These are phyloP conservation scores for Acanthiza pusilla DNA, from an alignment of 2,797 vertebrate species.

Conservation along the genomic window DNA sequence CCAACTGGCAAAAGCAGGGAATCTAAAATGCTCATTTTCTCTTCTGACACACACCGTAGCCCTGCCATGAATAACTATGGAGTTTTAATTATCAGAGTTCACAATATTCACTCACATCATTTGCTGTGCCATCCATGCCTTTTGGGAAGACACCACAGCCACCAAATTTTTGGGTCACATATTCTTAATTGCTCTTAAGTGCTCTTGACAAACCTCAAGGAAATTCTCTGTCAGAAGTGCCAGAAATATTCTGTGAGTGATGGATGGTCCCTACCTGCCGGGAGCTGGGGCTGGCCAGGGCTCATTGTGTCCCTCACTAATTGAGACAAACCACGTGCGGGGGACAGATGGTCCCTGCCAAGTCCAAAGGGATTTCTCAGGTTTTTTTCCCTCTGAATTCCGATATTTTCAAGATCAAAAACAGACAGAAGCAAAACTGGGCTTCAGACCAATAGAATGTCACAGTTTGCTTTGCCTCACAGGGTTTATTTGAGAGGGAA, in stretches of 20 bases:
- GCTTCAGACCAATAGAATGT: background rate
- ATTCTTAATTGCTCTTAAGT: background rate
- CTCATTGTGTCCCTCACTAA: background rate
- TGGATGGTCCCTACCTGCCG: background rate
- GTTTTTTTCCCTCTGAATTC: background rate
- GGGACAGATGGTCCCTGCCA: background rate
- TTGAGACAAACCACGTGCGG: background rate
- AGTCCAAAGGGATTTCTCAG: background rate
- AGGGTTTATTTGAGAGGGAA: background rate
- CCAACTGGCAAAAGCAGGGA: background rate
- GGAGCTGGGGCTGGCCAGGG: background rate
- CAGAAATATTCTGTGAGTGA: background rate
- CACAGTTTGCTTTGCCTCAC: background rate
- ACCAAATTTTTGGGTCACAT: background rate
- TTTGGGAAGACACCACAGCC: background rate
- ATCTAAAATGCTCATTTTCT: background rate
- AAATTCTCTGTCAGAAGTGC: background rate
- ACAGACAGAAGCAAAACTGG: background rate
- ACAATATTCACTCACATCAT: background rate
- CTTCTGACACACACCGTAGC: background rate
- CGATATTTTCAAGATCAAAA: background rate
- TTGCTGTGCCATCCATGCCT: too few species aligned
- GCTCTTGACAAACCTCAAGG: background rate
- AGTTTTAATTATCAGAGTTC: background rate
- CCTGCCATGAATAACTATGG: background rate